Conservation (phyloP, 2,888 invertebrate species). For the Calliopum simillimum region DNA sequence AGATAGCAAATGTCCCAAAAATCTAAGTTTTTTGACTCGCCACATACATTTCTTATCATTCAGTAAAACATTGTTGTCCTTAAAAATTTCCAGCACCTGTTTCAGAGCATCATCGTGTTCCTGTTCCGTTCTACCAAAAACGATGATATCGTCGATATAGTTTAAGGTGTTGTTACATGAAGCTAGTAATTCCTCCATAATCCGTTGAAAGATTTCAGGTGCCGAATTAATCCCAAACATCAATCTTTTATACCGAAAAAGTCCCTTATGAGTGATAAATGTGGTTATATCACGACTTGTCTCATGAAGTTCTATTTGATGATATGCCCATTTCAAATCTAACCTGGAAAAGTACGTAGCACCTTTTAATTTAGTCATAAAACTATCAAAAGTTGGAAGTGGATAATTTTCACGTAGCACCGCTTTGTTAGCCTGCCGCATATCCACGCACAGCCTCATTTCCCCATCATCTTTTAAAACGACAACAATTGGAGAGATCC, state of each 20-base stretch:
- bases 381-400: conserved; percentile 51
- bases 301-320: conserved; percentile 49
- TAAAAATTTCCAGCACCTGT: conserved; percentile 44
- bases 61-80: conserved; percentile 47
- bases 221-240: conserved; percentile 61
- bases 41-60: conserved; percentile 52
- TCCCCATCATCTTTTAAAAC: conserved; percentile 52
- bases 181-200: conserved; percentile 51
- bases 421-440: conserved; percentile 57
- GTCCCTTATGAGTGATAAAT: conserved; percentile 40
- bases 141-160: conserved; percentile 48
- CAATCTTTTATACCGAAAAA: conserved; percentile 56
- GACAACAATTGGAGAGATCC: conserved; percentile 59
- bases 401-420: conserved; percentile 44
- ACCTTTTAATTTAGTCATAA: conserved; percentile 46
- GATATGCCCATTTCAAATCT: conserved; percentile 54
- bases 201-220: conserved; percentile 50
- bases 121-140: conserved; percentile 50
- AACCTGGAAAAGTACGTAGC: conserved; percentile 52
- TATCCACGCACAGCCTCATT: conserved; percentile 58
- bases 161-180: conserved; percentile 51
- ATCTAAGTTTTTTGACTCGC: conserved; percentile 31
- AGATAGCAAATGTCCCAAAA: conserved; percentile 40
- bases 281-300: conserved; percentile 42
- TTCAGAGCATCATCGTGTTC: conserved; percentile 52